Percentiles rank a stretch among this genome's conserved stretches.
Evolutionary conservation across 2,888 invertebrate genomes (phyloP).

Genomic region (Eupithecia exiguata): DNA sequence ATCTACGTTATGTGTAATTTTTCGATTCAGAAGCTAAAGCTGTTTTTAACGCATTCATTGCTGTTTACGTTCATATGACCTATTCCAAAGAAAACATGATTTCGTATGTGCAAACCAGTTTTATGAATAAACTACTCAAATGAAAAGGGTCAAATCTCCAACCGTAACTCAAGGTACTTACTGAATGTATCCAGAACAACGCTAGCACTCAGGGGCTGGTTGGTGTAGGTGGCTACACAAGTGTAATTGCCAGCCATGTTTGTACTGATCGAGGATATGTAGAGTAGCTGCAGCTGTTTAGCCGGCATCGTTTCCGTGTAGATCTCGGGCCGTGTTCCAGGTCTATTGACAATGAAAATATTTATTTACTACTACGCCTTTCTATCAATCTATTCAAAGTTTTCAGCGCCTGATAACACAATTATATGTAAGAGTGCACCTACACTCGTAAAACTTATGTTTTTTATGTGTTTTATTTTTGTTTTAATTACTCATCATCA

Average conservation of each 20-base stretch:
- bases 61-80: background rate
- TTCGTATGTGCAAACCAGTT: background rate
- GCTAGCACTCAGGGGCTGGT: slow-evolving; percentile 85
- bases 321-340: slow-evolving; percentile 83
- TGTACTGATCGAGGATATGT: slow-evolving; percentile 89
- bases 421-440: background rate
- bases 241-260: slow-evolving; percentile 92
- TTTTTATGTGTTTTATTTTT: background rate
- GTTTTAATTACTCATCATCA: background rate
- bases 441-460: background rate
- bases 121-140: background rate
- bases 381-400: background rate
- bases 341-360: slow-evolving; percentile 50
- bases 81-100: background rate
- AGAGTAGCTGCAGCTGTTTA: slow-evolving; percentile 87
- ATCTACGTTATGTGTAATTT: background rate
- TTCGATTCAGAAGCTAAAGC: too few relatives aligned
- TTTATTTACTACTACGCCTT: background rate
- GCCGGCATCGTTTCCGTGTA: slow-evolving; percentile 87
- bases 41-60: background rate
- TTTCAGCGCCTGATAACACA: background rate
- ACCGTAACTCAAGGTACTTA: slow-evolving; percentile 42
- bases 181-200: slow-evolving; percentile 89
- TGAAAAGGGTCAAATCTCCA: background rate
- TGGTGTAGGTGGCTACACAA: slow-evolving; percentile 92